Evolutionary conservation across 2,888 invertebrate species (phyloP), one percentile per base, ranked within the genome.

Genomic region (Mantis religiosa): DNA sequence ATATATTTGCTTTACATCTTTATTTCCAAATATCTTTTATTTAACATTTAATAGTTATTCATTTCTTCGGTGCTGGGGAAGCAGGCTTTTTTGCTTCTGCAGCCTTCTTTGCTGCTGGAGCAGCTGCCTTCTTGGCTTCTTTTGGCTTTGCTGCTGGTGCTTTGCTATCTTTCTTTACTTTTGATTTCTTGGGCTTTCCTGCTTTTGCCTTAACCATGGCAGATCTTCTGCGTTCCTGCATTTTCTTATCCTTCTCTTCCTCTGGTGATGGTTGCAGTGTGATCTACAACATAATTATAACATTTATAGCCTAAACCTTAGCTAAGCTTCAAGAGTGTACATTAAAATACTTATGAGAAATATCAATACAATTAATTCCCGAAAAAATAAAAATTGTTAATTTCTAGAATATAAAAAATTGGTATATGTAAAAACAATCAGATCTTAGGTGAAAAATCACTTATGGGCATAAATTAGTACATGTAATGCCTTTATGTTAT

Each of bases 181-280:
- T 90, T 28, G 90, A 91, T 90, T 92, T 92, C 92, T 95, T 95
- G 28, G 94, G 94, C 90, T 95, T 95, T 91, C 94, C 94, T 2
- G 94, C 93, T 71, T 94, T 92, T 0, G 94, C 94, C 71, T 95
- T 94, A 91, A 94, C 93, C 90, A 95, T 94, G 3, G 93, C 93
- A 89, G 93, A 94, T 30, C 85, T 85, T 28, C 89, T 85, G 14
- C 54, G 71, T 30, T 89, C 86, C 81, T 84, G 41, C 87, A 87
- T n/a, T 47, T 89, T 90, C n/a, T 47, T 28, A 30, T 81, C 34
- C n/a, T 30, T 87, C 27, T 41, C 84, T n/a, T 89, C 89, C 25
- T 25, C n/a, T 27, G 88, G 85, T 14, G 84, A 82, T 30, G 84
- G 87, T 8, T 86, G 83, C 34, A 89, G 20, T 1, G 87, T 89